Evolutionary conservation across 2,888 invertebrate genomes (phyloP).

Genomic region (Ochropleura plecta): DNA sequence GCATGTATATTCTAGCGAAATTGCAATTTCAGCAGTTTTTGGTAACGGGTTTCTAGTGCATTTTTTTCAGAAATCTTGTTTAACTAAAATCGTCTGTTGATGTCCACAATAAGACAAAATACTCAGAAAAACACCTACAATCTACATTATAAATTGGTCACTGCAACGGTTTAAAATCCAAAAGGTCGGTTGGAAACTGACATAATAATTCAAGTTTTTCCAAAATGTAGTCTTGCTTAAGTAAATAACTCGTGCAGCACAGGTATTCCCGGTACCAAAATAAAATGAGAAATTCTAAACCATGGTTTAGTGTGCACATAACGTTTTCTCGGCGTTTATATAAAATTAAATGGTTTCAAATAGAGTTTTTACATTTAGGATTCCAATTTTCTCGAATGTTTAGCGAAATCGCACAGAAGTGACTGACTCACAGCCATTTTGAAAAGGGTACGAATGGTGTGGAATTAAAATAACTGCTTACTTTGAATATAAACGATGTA

Average conservation of each 20-base stretch:
- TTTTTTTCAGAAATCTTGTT: neutral
- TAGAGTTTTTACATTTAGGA: slow-evolving; percentile 49
- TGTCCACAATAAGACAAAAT: neutral
- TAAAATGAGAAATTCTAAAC: slow-evolving; percentile 11
- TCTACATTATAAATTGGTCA: neutral
- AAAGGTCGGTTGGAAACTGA: slow-evolving; percentile 8
- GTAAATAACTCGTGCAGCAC: slow-evolving; percentile 4
- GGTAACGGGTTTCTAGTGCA: neutral
- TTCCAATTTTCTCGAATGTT: slow-evolving; percentile 59
- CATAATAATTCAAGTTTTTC: neutral
- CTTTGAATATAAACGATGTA: slow-evolving; percentile 68
- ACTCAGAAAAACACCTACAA: neutral
- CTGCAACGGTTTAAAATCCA: neutral
- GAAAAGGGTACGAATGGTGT: slow-evolving; percentile 70
- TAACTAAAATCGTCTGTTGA: neutral
- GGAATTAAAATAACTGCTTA: slow-evolving; percentile 68
- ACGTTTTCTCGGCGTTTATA: slow-evolving; percentile 28
- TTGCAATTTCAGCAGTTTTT: neutral
- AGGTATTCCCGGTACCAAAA: slow-evolving; percentile 31
- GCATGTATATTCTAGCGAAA: slow-evolving; percentile 20
- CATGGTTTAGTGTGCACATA: slow-evolving; percentile 22
- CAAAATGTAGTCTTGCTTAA: slow-evolving; percentile 24
- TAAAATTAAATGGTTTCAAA: slow-evolving; percentile 54
- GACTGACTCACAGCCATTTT: slow-evolving; percentile 66
- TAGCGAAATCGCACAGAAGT: slow-evolving; percentile 66